Conservation (phyloP, 92 coral and sea anemone genomes). For the Heteractis magnifica region DNA sequence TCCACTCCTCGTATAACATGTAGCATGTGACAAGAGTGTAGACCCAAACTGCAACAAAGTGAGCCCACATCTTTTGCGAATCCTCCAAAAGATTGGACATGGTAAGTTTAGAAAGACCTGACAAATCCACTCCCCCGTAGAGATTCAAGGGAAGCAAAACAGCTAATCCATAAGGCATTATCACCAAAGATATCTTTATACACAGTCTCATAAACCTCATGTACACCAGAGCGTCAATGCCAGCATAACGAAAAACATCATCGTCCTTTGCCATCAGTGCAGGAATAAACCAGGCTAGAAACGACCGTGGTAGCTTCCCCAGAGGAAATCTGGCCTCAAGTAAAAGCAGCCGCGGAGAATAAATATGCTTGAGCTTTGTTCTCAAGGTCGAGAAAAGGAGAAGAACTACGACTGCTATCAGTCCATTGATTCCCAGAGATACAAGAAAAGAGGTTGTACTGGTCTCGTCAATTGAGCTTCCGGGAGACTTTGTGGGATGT, state of each 20-base stretch:
- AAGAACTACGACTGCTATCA: constrained; percentile 56
- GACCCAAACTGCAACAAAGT: constrained; percentile 85
- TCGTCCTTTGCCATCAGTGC: constrained; percentile 90
- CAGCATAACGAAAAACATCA: constrained; percentile 76
- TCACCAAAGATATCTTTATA: constrained; percentile 71
- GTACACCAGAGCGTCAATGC: constrained; percentile 92
- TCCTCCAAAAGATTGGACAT: constrained; percentile 67
- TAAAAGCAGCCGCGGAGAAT: constrained; percentile 81
- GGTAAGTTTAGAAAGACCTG: constrained; percentile 69
- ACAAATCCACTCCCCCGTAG: constrained; percentile 56
- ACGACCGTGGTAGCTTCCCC: constrained; percentile 77
- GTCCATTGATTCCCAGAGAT: constrained; percentile 69
- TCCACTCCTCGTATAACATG: constrained; percentile 85
- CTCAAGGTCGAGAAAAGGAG: constrained; percentile 78
- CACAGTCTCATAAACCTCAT: constrained; percentile 82
- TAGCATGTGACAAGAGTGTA: constrained; percentile 80
- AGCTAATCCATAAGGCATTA: constrained; percentile 87
- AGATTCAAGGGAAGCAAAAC: constrained; percentile 81
- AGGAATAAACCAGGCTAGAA: constrained; percentile 87
- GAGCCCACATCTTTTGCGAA: constrained; percentile 82
- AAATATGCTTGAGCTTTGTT: constrained; percentile 68
- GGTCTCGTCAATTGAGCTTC: not conserved
- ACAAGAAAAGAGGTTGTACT: constrained; percentile 64
- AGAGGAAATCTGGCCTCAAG: constrained; percentile 76
- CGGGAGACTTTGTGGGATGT: not conserved